phyloP scores from a whole-genome alignment of 2,797 vertebrate species.

The Micropoecilia bifurca region DNA sequence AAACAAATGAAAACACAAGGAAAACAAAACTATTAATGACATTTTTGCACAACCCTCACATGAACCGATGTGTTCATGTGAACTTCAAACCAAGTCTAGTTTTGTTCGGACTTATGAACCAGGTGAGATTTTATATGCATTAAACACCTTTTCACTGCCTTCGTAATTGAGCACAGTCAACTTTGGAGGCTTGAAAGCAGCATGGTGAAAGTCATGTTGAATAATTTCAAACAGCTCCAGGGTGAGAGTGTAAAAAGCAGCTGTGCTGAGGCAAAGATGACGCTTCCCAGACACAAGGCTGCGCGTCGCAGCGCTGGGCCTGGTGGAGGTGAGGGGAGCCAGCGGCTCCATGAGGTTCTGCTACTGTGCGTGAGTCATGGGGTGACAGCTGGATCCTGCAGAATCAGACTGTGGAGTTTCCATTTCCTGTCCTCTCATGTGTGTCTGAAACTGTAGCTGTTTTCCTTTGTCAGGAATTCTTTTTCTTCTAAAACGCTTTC shows the following conservation, averaged over 20 bases:
- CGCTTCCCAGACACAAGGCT: background rate
- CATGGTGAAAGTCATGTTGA: conserved; percentile 23
- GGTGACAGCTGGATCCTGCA: conserved; percentile 50
- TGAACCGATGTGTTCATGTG: background rate
- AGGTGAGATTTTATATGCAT: conserved; percentile 10
- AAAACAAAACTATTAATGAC: background rate
- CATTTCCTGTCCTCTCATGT: conserved; percentile 66
- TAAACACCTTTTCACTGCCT: conserved; percentile 21
- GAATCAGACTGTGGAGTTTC: conserved; percentile 55
- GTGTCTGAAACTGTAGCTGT: conserved; percentile 46
- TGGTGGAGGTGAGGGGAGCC: conserved; percentile 44
- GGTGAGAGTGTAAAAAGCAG: conserved; percentile 7
- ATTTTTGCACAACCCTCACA: background rate
- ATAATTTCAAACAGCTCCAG: conserved; percentile 40
- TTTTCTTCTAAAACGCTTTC: conserved; percentile 34
- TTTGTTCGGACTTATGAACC: conserved; percentile 19
- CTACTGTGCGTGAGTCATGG: conserved; percentile 45
- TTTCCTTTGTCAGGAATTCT: conserved; percentile 44
- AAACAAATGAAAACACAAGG: background rate
- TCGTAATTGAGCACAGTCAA: conserved; percentile 20
- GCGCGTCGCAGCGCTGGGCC: conserved; percentile 38
- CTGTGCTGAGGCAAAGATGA: conserved; percentile 5
- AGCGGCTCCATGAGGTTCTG: conserved; percentile 34
- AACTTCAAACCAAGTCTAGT: background rate
- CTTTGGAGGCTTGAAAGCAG: conserved; percentile 20